Evolutionary conservation across 1,140 invertebrate genomes (phyloP).

Genomic region (Drosophila aff.): DNA sequence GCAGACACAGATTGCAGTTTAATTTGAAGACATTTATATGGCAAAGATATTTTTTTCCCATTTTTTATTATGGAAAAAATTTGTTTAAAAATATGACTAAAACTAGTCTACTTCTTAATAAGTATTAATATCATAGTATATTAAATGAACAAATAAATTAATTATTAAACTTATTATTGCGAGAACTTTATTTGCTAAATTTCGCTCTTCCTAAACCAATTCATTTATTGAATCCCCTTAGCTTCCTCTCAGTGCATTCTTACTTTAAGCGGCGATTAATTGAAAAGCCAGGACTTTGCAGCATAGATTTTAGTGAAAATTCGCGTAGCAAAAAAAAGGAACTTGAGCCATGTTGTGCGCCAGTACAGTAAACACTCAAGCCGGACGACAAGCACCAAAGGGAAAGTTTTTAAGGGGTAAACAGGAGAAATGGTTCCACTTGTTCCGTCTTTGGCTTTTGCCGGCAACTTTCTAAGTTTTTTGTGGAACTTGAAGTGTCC

Average conservation of each 20-base stretch:
- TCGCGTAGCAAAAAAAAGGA: background rate
- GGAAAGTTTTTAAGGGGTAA: constrained; percentile 35
- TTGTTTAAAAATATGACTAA: too few species aligned
- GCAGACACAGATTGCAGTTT: too few species aligned
- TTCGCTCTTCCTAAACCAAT: too few species aligned
- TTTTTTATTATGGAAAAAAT: too few species aligned
- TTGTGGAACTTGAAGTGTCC: constrained; percentile 27
- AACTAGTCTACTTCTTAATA: too few species aligned
- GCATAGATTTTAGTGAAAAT: constrained; percentile 11
- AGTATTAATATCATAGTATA: too few species aligned
- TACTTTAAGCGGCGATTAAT: constrained; percentile 33
- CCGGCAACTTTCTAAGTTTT: constrained; percentile 20
- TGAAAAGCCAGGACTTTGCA: constrained; percentile 18
- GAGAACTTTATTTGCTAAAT: too few species aligned
- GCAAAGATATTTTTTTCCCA: too few species aligned
- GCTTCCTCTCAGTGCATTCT: background rate
- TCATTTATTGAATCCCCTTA: background rate
- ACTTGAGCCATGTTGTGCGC: constrained; percentile 32
- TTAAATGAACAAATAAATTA: too few species aligned
- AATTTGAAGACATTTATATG: too few species aligned
- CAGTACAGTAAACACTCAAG: constrained; percentile 51
- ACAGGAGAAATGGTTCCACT: constrained; percentile 33
- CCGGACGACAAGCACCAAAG: constrained; percentile 16
- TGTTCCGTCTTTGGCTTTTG: constrained; percentile 33
- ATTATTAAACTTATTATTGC: too few species aligned